Percentiles rank a stretch among this genome's conserved stretches.
These are phyloP conservation scores for Cebus imitator DNA, from an alignment of 2,113 vertebrate species.

Conservation along the genomic window DNA sequence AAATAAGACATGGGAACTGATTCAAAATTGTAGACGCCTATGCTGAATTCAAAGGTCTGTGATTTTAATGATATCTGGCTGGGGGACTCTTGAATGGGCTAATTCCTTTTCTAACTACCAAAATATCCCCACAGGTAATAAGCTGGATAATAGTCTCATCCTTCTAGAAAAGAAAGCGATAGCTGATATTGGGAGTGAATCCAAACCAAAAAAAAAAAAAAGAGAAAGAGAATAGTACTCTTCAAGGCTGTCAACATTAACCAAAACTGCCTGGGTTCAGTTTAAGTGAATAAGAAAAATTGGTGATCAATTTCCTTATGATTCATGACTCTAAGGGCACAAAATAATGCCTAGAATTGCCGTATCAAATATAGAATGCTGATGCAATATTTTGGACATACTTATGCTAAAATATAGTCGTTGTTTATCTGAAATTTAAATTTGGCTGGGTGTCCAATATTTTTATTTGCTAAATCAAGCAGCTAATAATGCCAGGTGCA, in stretches of 20 bases:
- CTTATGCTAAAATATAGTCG: background rate
- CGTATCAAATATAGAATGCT: background rate
- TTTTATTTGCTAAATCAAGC: background rate
- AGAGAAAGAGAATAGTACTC: background rate
- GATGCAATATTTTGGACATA: background rate
- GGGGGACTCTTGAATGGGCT: background rate
- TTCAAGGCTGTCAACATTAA: background rate
- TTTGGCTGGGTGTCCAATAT: background rate
- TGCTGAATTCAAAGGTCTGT: conserved; percentile 32
- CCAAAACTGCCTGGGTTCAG: background rate
- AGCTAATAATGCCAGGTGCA: background rate
- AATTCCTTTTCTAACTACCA: conserved; percentile 13
- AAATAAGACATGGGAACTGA: conserved; percentile 62
- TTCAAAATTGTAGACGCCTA: conserved; percentile 24
- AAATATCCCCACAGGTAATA: background rate
- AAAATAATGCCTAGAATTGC: background rate
- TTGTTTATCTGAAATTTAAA: background rate
- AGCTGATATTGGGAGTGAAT: background rate
- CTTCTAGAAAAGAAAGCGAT: background rate
- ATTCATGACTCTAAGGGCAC: background rate
- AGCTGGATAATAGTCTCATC: background rate
- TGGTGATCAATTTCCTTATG: background rate
- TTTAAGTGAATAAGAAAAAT: background rate
- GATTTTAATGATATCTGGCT: conserved; percentile 42
- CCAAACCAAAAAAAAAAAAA: background rate